Conservation (phyloP, 2,797 vertebrate species). For the Myripristis jacobus region DNA sequence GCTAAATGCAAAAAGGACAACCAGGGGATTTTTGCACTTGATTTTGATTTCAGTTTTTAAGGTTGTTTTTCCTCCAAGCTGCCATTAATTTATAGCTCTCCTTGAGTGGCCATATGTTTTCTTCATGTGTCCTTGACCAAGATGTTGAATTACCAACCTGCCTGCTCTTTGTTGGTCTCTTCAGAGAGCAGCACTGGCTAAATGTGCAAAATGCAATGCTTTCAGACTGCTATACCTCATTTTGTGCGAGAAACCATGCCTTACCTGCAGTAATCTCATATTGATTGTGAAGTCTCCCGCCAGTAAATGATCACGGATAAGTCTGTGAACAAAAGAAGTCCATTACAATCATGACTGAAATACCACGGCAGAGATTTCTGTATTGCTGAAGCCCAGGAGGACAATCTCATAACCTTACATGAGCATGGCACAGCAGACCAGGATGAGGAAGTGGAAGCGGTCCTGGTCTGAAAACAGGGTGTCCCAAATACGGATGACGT, state of each 20-base stretch:
- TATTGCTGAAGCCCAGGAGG: not conserved
- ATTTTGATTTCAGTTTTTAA: too few species aligned
- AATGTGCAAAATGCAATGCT: too few species aligned
- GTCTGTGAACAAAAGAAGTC: slow-evolving; percentile 78
- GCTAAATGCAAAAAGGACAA: too few species aligned
- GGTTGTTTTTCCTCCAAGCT: too few species aligned
- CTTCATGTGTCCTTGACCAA: too few species aligned
- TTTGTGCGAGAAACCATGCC: not conserved
- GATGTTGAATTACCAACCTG: too few species aligned
- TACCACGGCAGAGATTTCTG: not conserved
- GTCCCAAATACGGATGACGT: slow-evolving; percentile 99
- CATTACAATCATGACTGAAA: slow-evolving; percentile 4
- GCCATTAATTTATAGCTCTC: too few species aligned
- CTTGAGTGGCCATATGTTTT: too few species aligned
- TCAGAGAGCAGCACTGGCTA: too few species aligned
- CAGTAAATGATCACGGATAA: slow-evolving; percentile 93
- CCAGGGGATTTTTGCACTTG: too few species aligned
- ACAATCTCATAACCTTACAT: slow-evolving; percentile 76
- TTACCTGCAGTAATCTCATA: slow-evolving; percentile 97
- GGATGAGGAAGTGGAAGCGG: slow-evolving; percentile 95
- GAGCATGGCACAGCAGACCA: slow-evolving; percentile 97
- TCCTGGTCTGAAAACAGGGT: slow-evolving; percentile 93
- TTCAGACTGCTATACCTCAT: too few species aligned
- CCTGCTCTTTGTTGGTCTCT: too few species aligned
- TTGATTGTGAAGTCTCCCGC: slow-evolving; percentile 96